Conservation (phyloP, 2,797 vertebrate species). For the Momotus momota region DNA sequence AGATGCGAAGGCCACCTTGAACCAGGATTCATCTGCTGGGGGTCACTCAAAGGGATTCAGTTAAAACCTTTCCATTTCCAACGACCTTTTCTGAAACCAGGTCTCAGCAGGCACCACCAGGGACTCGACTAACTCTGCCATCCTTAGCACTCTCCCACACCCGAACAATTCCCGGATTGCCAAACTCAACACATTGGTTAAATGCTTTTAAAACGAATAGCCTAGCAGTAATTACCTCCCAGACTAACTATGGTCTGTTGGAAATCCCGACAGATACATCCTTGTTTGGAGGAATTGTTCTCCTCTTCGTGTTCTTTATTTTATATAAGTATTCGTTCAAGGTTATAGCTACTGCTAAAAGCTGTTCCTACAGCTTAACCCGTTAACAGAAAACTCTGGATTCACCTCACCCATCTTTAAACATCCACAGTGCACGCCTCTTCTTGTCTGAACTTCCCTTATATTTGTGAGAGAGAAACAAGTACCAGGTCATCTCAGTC, state of each 20-base stretch:
- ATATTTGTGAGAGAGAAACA: background rate
- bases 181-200: background rate
- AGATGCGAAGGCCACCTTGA: background rate
- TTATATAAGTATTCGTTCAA: background rate
- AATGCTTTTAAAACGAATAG: background rate
- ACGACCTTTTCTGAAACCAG: background rate
- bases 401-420: background rate
- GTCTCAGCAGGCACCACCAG: background rate
- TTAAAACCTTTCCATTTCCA: background rate
- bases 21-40: background rate
- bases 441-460: background rate
- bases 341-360: background rate
- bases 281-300: background rate
- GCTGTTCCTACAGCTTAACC: background rate
- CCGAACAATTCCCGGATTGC: background rate
- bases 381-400: background rate
- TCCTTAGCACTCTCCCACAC: background rate
- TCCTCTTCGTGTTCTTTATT: background rate
- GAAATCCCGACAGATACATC: background rate
- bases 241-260: background rate
- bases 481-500: background rate
- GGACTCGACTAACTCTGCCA: background rate
- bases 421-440: accelerated
- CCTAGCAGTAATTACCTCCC: background rate
- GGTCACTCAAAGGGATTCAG: background rate